Percentiles rank a stretch among this genome's conserved stretches.
Evolutionary conservation across 2,113 vertebrate genomes (phyloP).

Genomic region (Microtus montanus): DNA sequence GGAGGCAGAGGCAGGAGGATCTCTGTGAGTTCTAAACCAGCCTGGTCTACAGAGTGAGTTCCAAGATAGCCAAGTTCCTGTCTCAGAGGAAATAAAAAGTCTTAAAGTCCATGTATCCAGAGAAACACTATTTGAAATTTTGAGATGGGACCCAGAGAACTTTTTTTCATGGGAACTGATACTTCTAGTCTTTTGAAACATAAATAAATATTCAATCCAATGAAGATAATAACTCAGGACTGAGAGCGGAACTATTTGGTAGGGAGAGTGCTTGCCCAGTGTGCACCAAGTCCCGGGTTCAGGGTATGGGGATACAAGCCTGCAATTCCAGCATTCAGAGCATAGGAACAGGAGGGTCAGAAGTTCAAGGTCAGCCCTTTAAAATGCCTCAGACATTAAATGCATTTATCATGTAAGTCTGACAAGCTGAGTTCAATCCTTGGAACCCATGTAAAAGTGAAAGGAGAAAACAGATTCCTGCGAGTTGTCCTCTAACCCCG

Average conservation of each 20-base stretch:
- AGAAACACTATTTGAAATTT: background rate
- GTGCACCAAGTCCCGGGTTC: background rate
- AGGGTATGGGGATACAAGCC: background rate
- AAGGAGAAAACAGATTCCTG: background rate
- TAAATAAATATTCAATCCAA: background rate
- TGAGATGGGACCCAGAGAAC: background rate
- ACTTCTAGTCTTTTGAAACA: background rate
- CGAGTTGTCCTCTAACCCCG: background rate
- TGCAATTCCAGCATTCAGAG: background rate
- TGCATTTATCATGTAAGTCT: background rate
- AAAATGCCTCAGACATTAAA: background rate
- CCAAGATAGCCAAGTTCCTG: too few species aligned
- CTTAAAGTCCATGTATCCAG: background rate
- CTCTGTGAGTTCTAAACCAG: too few species aligned
- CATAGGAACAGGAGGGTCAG: background rate
- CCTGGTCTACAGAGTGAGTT: too few species aligned
- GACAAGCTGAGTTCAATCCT: background rate
- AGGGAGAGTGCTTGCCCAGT: background rate
- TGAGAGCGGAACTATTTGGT: background rate
- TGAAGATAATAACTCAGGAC: too few species aligned
- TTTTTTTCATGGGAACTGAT: background rate
- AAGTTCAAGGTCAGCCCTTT: background rate
- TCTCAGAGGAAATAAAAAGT: too few species aligned
- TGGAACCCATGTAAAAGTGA: background rate
- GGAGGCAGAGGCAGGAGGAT: too few species aligned